These are phyloP conservation scores for Mimas tiliae DNA, from an alignment of 2,888 invertebrate species.

Conservation along the genomic window DNA sequence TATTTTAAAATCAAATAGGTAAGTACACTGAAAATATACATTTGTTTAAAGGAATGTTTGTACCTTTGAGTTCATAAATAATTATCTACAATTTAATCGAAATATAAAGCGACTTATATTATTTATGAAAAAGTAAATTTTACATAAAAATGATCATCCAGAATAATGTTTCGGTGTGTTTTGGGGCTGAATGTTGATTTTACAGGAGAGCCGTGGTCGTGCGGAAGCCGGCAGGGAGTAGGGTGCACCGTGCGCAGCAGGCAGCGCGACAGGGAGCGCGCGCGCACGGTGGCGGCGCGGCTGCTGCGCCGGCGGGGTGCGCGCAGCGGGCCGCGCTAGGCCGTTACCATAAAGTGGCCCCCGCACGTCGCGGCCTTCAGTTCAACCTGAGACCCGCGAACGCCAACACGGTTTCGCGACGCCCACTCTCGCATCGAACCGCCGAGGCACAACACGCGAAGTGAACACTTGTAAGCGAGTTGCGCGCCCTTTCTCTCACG, in stretches of 20 bases:
- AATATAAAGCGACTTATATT: no score
- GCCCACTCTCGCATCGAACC: constrained; percentile 68
- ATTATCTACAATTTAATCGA: no score
- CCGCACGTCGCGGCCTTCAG: constrained; percentile 82
- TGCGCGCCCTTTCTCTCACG: constrained; percentile 83
- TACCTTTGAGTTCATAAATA: no score
- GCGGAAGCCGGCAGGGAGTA: no score
- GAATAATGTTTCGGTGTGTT: not conserved
- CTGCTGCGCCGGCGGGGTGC: constrained; percentile 41
- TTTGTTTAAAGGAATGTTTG: no score
- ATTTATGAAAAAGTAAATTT: no score
- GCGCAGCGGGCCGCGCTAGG: constrained; percentile 60
- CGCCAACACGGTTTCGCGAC: constrained; percentile 75
- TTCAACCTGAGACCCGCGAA: constrained; percentile 70
- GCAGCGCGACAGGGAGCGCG: constrained; percentile 34
- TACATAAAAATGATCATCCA: no score
- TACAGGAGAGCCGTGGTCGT: not conserved
- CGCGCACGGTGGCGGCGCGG: constrained; percentile 43
- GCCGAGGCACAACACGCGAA: constrained; percentile 72
- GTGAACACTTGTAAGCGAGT: constrained; percentile 71
- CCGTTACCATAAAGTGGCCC: constrained; percentile 73
- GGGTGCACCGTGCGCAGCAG: not conserved
- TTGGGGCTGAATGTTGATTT: not conserved
- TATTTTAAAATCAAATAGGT: no score
- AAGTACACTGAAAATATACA: no score